Evolutionary conservation across 1,140 invertebrate genomes (phyloP).

Genomic region (Tetranychus cinnabarinus): DNA sequence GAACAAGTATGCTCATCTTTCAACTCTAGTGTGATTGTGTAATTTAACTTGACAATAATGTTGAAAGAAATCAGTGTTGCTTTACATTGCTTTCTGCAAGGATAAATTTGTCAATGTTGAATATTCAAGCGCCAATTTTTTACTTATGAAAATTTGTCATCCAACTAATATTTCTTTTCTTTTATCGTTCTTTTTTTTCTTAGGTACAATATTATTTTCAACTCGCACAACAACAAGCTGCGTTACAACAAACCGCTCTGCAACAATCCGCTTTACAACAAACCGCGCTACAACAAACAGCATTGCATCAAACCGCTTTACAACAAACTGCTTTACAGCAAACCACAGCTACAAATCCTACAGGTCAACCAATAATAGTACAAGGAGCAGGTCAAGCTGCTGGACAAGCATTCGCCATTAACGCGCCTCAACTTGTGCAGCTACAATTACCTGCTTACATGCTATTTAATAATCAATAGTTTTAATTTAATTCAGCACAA

Average conservation of each 20-base stretch:
- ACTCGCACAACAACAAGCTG: not conserved
- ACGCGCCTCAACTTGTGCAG: not conserved
- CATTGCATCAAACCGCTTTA: not conserved
- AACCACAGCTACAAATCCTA: not conserved
- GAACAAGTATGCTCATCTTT: too few relatives aligned
- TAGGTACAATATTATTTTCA: not conserved
- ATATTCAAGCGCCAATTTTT: too few relatives aligned
- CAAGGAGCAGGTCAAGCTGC: not conserved
- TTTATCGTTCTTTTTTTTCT: not conserved
- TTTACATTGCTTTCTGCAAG: too few relatives aligned
- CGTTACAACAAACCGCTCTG: not conserved
- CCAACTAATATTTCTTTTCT: not conserved
- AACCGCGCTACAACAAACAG: not conserved
- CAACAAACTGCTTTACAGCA: not conserved
- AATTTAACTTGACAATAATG: too few relatives aligned
- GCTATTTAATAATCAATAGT: too few relatives aligned
- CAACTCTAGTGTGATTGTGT: too few relatives aligned
- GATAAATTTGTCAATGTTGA: too few relatives aligned
- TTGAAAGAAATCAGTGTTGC: too few relatives aligned
- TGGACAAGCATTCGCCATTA: not conserved
- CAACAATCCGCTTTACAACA: not conserved
- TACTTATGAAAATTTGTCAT: too few relatives aligned
- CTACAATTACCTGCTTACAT: not conserved
- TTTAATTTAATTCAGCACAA: too few relatives aligned
- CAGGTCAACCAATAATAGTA: not conserved